Evolutionary conservation across 1,140 invertebrate species (phyloP).

Genomic region (Ceratitis capitata): DNA sequence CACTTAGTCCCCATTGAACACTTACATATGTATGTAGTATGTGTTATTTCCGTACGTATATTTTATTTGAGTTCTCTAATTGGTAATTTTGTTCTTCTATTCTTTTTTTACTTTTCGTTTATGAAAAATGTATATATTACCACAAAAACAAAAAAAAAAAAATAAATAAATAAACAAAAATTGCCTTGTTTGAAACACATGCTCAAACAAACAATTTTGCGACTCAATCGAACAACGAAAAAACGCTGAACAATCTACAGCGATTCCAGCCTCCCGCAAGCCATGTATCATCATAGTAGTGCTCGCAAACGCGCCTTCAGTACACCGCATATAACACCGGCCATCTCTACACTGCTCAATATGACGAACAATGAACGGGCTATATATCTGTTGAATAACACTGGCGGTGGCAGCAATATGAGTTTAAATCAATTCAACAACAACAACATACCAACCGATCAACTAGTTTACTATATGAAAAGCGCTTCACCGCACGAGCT

Average conservation of each 20-base stretch:
- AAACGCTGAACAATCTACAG: slow-evolving; percentile 19
- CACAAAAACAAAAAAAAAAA: neutral
- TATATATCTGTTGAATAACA: neutral
- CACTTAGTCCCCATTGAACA: neutral
- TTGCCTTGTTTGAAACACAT: no score
- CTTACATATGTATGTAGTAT: neutral
- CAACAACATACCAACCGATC: slow-evolving; percentile 44
- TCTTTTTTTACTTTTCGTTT: slow-evolving; percentile 37
- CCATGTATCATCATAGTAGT: neutral
- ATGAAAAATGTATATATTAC: slow-evolving; percentile 12
- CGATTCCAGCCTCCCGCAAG: slow-evolving; percentile 41
- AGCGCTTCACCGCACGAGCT: slow-evolving; percentile 44
- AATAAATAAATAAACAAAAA: no score
- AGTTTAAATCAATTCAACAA: slow-evolving; percentile 40
- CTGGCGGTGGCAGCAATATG: neutral
- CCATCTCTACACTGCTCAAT: slow-evolving; percentile 37
- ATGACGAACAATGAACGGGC: neutral
- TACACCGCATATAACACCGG: slow-evolving; percentile 55
- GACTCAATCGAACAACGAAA: neutral
- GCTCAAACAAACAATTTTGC: no score
- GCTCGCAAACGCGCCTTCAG: slow-evolving; percentile 58
- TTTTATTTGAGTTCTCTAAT: slow-evolving; percentile 34
- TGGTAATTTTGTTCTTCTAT: slow-evolving; percentile 37
- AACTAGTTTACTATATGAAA: slow-evolving; percentile 56
- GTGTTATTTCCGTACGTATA: slow-evolving; percentile 11